Percentiles rank a stretch among this genome's conserved stretches.
Evolutionary conservation across 2,113 vertebrate species (phyloP).

Genomic region (Columba janthina): DNA sequence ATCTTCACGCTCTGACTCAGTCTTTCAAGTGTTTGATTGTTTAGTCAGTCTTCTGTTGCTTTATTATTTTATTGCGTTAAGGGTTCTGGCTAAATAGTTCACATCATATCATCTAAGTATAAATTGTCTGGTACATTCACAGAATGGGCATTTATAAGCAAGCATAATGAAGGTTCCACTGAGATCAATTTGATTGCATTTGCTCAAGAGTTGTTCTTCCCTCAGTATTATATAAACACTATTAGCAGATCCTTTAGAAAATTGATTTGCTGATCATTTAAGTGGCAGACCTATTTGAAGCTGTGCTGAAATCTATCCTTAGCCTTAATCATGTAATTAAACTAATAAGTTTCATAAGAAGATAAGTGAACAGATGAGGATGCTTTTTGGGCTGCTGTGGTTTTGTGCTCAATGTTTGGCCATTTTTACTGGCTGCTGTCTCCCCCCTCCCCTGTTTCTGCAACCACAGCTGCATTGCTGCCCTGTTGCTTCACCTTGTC

Average conservation of each 20-base stretch:
- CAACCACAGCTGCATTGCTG: background rate
- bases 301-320: background rate
- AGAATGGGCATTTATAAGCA: background rate
- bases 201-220: background rate
- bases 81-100: constrained; percentile 7
- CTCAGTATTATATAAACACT: background rate
- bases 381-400: background rate
- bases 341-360: background rate
- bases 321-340: background rate
- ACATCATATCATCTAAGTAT: background rate
- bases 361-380: background rate
- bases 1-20: constrained; percentile 49
- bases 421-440: accelerated
- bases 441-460: background rate
- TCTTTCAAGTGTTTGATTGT: constrained; percentile 37
- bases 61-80: background rate
- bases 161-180: background rate
- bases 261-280: background rate
- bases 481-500: background rate
- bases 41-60: constrained; percentile 44
- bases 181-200: background rate
- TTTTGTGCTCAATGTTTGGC: background rate
- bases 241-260: constrained; percentile 8
- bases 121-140: background rate
- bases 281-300: background rate